Conservation (phyloP, 2,113 vertebrate species). For the Halichoeres trimaculatus region DNA sequence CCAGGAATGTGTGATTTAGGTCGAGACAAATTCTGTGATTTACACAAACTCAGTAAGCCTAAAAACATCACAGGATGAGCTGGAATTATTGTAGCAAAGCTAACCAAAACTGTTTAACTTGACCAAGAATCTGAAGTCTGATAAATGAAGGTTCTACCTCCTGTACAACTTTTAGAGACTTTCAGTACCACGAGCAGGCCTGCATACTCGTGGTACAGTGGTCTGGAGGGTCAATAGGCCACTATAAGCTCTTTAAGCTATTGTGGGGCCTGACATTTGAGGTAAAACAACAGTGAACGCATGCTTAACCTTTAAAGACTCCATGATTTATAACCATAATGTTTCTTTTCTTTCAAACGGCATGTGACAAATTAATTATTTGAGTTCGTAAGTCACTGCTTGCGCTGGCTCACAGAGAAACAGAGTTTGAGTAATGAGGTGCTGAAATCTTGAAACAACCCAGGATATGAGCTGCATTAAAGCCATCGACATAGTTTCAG, state of each 20-base stretch:
- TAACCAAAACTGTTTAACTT: no score
- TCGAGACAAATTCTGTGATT: no score
- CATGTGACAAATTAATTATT: slow-evolving; percentile 17
- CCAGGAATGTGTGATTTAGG: background rate
- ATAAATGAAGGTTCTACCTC: no score
- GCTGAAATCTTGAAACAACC: slow-evolving; percentile 32
- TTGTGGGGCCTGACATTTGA: background rate
- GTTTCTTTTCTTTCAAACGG: background rate
- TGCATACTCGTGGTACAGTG: no score
- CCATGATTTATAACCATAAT: slow-evolving; percentile 17
- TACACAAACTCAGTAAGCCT: no score
- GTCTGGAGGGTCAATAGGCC: no score
- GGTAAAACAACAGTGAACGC: background rate
- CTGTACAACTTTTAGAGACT: no score
- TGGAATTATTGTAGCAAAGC: no score
- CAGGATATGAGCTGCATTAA: slow-evolving; percentile 26
- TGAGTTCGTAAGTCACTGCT: slow-evolving; percentile 5
- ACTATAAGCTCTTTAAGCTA: no score
- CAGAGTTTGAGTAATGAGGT: slow-evolving; percentile 34
- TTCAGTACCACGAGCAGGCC: no score
- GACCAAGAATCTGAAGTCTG: no score
- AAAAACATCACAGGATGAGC: no score
- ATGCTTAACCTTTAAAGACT: slow-evolving; percentile 1
- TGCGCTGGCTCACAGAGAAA: background rate
- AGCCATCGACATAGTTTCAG: slow-evolving; percentile 29